Percentiles rank a stretch among this genome's conserved stretches.
Conservation (phyloP, 2,113 vertebrate species). For the Thunnus maccoyii region DNA sequence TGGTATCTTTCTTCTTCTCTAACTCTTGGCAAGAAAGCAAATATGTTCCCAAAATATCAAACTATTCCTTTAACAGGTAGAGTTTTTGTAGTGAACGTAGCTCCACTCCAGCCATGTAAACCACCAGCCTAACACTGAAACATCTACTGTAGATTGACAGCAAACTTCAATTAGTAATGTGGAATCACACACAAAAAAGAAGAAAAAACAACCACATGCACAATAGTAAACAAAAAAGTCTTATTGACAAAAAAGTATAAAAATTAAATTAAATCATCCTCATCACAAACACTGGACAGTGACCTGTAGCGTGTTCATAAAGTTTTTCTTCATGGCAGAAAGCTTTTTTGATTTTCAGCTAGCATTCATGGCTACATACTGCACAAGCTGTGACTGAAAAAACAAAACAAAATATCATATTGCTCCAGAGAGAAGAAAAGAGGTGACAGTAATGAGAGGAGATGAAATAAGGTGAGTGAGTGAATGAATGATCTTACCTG, state of each 20-base stretch:
- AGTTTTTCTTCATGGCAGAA: neutral
- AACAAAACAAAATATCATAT: neutral
- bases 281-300: neutral
- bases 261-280: neutral
- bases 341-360: neutral
- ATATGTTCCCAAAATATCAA: no score
- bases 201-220: no score
- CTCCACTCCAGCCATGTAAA: neutral
- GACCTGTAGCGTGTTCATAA: neutral
- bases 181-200: no score
- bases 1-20: no score
- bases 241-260: no score
- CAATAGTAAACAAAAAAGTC: neutral
- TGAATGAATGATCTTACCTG: constrained; percentile 88
- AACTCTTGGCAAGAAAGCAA: no score
- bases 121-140: neutral
- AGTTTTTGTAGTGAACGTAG: neutral
- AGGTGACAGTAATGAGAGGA: neutral
- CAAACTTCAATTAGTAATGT: neutral
- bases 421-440: neutral
- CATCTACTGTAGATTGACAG: neutral
- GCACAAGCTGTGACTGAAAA: no score
- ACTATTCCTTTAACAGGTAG: no score
- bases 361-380: neutral
- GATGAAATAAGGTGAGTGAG: neutral